Evolutionary conservation across 2,797 vertebrate species (phyloP), one percentile per base, ranked within the genome.

Genomic region (Leuciscus waleckii): DNA sequence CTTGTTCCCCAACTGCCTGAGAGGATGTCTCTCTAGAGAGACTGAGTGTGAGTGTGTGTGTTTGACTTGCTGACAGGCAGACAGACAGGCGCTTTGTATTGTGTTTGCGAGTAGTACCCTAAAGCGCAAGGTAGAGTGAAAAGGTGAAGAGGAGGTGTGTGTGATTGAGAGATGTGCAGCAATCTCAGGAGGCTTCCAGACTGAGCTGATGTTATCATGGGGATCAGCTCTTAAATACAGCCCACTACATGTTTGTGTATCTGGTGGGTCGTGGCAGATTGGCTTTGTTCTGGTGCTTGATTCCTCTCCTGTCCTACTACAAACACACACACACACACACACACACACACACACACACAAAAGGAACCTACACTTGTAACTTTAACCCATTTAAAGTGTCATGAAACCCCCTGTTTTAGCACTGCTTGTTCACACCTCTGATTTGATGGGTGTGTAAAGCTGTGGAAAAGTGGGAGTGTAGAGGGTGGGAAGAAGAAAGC

Each of bases 191-290:
- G 76, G 63, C 73, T 89, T 86, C 70, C 58, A 74, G 63, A 84
- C 56, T 11, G 56, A 49, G 81, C 63, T 89, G 80, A 86, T 86
- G 51, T 65, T 84, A 90, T 86, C 85, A 83, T 37, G 75, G 29
- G 81, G 78, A 89, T 79, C 69, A 87, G 46, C 54, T 82, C 86
- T 88, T 87, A 82, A 87, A 87, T 80, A 82, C 79, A 83, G 77
- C 83, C 84, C 86, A 67, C 56, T 74, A 70, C 54, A 70, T 81
- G 83, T 82, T 86, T 89, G 86, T 91, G 87, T 91, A 85, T 83
- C 86, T 79, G 81, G 51, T 71, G 74, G 81, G 35, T 68, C 79
- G 19, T 35, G 74, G 43, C 41, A 81, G 67, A 88, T 75, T 79
- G 69, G 67, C 67, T 83, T 87, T 83, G 73, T 84, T 81, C 84